A percentile compares a stretch with the other conserved stretches of the same genome.
These are phyloP conservation scores for Cryptotis parvus DNA, from an alignment of 2,113 vertebrate species.

Conservation along the genomic window DNA sequence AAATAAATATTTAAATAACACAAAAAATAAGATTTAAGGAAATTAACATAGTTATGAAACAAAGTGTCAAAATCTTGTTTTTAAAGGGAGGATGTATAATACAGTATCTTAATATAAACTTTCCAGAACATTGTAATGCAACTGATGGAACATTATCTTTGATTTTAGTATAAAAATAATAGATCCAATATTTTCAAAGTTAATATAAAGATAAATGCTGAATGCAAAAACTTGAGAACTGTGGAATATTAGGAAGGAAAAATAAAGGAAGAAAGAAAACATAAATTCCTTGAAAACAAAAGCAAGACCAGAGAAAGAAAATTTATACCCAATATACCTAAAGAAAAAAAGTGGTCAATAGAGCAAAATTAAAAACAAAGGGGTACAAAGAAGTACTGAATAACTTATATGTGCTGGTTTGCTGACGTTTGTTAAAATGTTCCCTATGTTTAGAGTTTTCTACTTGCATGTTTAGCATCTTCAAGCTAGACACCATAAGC, in stretches of 20 bases:
- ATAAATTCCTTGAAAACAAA: background rate
- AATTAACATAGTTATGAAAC: conserved; percentile 22
- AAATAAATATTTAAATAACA: conserved; percentile 1
- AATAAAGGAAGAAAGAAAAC: background rate
- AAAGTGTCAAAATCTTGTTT: background rate
- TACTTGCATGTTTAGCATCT: background rate
- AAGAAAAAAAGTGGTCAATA: conserved; percentile 1
- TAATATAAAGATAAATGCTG: background rate
- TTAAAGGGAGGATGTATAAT: background rate
- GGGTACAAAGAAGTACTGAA: background rate
- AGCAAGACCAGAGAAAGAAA: background rate
- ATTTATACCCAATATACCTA: background rate
- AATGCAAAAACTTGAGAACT: background rate
- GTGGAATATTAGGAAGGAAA: background rate
- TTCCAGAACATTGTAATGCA: background rate
- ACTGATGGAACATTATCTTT: background rate
- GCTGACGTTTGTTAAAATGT: background rate
- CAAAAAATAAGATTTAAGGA: background rate
- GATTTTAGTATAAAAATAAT: background rate
- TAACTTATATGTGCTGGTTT: background rate
- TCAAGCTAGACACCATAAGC: background rate
- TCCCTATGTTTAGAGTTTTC: background rate
- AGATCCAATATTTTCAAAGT: background rate
- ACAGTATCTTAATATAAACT: background rate
- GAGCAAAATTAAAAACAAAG: background rate